Base-by-base conservation (phyloP, 2,888 invertebrate species). In the Bombyx huttoni region DNA sequence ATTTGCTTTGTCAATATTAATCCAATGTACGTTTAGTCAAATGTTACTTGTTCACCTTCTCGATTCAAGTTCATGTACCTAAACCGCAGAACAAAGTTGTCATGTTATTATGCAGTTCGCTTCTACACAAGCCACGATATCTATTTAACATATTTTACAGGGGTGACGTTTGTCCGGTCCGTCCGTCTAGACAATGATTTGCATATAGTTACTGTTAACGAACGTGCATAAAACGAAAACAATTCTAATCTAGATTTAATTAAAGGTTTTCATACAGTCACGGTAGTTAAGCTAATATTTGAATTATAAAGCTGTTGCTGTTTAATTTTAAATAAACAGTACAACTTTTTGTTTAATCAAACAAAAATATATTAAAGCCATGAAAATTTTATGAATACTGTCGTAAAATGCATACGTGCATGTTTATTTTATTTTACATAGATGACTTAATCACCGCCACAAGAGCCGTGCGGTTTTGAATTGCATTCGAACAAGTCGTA, bases 21-120 rank as follows among this genome's bases (percentile, higher is more conserved):
- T 51, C 51, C 48, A 48, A 52, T 8, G 48, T 48, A 48, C 40
- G n/a, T 14, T 33, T 40, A 51, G 51, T 56, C 46, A 64, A 66
- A 65, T 67, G 67, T 65, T 63, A 67, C 58, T 60, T 34, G 61
- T 61, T 74, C 74, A 72, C 59, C 59, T 67, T 57, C 67, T 64
- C 63, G 54, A 68, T 75, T 78, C 80, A 81, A 85, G 85, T 85
- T 85, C 84, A 86, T 82, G 80, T 79, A 79, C 77, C 77, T 73
- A 65, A 60, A 57, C 62, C 61, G 64, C 60, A 57, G 56, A 57
- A 60, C 58, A 51, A 56, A 54, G 55, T 57, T 59, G 63, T 62
- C 61, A 62, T 61, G 54, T 53, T 52, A 51, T 67, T 65, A 64
- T 73, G 73, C 77, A 70, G 68, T 75, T 64, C 58, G 49, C 62